phyloP scores from a whole-genome alignment of 1,140 invertebrate species.

The Atta colombica region DNA sequence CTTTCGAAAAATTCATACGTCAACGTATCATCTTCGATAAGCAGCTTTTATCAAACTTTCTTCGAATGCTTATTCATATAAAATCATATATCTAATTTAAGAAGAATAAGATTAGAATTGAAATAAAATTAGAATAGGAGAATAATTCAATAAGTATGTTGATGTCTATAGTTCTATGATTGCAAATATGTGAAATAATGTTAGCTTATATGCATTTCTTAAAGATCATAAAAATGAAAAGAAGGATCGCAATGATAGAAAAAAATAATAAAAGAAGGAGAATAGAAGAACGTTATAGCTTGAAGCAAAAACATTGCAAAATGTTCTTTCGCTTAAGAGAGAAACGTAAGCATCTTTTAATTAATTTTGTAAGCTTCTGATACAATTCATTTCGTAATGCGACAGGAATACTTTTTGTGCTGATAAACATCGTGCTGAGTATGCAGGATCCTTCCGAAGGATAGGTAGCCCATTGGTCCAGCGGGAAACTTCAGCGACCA shows the following conservation, averaged over 20 bases:
- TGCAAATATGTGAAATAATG: neutral
- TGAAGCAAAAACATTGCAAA: neutral
- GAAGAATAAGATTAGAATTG: neutral
- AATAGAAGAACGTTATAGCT: neutral
- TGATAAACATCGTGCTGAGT: neutral
- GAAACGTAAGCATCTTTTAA: neutral
- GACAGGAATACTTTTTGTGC: conserved; percentile 1
- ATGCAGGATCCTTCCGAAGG: conserved; percentile 11
- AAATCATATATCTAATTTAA: neutral
- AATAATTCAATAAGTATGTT: neutral
- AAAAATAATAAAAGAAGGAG: neutral
- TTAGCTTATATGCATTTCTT: neutral
- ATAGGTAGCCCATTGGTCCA: conserved; percentile 44
- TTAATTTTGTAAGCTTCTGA: neutral
- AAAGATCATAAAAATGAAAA: neutral
- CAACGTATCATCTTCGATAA: neutral
- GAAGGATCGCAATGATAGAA: neutral
- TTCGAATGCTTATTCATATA: neutral
- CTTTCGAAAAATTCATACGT: conserved; percentile 9
- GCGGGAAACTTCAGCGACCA: conserved; percentile 52
- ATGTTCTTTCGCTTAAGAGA: neutral
- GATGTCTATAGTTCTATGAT: neutral
- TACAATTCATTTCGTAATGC: conserved; percentile 2
- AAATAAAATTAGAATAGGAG: no score
- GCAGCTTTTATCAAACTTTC: neutral